Percentiles rank a stretch among this genome's conserved stretches.
Conservation (phyloP, 2,888 invertebrate genomes). For the Andrena haemorrhoa region DNA sequence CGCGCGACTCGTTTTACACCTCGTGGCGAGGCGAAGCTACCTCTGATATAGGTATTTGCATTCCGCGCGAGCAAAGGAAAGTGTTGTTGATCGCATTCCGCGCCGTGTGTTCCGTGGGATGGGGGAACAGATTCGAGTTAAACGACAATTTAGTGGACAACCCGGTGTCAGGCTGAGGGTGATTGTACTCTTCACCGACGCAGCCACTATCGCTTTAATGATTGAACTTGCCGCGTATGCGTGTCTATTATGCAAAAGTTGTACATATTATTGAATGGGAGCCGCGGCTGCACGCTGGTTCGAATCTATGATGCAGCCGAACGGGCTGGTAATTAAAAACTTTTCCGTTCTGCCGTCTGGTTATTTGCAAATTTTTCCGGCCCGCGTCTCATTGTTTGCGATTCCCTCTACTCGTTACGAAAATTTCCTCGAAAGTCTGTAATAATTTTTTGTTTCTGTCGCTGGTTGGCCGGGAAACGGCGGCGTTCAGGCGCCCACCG, state of each 20-base stretch:
- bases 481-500: not conserved
- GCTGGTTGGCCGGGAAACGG: not conserved
- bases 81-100: constrained; percentile 62
- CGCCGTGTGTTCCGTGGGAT: constrained; percentile 4
- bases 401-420: constrained; percentile 40
- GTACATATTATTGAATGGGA: constrained; percentile 33
- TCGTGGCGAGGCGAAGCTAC: constrained; percentile 51
- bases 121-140: constrained; percentile 16
- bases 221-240: constrained; percentile 7
- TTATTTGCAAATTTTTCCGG: constrained; percentile 42
- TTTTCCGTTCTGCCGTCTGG: constrained; percentile 33
- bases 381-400: constrained; percentile 23
- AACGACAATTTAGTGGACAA: constrained; percentile 21
- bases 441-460: constrained; percentile 31
- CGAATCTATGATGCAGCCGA: constrained; percentile 7
- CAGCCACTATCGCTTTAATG: not conserved
- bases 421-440: constrained; percentile 38
- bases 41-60: constrained; percentile 59
- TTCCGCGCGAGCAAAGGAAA: constrained; percentile 62
- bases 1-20: constrained; percentile 66
- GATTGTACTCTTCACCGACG: constrained; percentile 2
- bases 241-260: constrained; percentile 35
- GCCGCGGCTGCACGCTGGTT: constrained; percentile 6
- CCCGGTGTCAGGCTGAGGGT: not conserved
- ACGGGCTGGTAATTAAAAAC: constrained; percentile 57